Evolutionary conservation across 2,113 vertebrate species (phyloP).

Genomic region (Fulmarus glacialis): DNA sequence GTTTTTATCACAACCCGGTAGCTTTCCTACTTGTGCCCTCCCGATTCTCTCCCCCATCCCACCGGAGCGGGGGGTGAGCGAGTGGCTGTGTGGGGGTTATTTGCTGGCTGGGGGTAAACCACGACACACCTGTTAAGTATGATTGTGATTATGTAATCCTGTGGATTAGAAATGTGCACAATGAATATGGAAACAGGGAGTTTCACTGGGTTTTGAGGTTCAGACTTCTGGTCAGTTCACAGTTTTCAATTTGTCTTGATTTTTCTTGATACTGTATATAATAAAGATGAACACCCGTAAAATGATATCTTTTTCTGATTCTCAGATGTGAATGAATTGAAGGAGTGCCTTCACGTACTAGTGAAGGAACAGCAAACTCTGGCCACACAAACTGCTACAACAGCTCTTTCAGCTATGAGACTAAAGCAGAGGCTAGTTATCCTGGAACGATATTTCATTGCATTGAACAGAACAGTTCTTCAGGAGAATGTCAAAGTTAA

Average conservation of each 20-base stretch:
- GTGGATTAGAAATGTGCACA: neutral
- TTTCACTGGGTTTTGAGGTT: neutral
- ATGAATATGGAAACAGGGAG: neutral
- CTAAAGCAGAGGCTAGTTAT: slow-evolving; percentile 93
- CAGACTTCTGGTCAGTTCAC: neutral
- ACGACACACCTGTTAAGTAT: neutral
- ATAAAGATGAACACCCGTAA: neutral
- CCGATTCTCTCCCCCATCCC: too few species aligned
- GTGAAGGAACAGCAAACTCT: slow-evolving; percentile 94
- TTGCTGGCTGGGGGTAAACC: too few species aligned
- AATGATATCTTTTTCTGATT: neutral
- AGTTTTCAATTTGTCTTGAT: neutral
- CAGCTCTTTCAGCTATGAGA: slow-evolving; percentile 89
- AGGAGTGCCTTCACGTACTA: slow-evolving; percentile 91
- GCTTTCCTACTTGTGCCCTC: too few species aligned
- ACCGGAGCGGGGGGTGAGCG: too few species aligned
- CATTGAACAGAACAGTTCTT: slow-evolving; percentile 92
- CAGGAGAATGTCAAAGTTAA: slow-evolving; percentile 90
- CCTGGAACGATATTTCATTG: slow-evolving; percentile 95
- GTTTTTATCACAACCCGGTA: too few species aligned
- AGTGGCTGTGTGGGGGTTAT: too few species aligned
- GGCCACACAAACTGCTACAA: slow-evolving; percentile 87
- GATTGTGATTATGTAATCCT: neutral
- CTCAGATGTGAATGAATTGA: slow-evolving; percentile 88
- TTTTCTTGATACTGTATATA: neutral